These are phyloP conservation scores for Oscheius sp. DNA, from an alignment of 2,888 invertebrate genomes.

Conservation along the genomic window DNA sequence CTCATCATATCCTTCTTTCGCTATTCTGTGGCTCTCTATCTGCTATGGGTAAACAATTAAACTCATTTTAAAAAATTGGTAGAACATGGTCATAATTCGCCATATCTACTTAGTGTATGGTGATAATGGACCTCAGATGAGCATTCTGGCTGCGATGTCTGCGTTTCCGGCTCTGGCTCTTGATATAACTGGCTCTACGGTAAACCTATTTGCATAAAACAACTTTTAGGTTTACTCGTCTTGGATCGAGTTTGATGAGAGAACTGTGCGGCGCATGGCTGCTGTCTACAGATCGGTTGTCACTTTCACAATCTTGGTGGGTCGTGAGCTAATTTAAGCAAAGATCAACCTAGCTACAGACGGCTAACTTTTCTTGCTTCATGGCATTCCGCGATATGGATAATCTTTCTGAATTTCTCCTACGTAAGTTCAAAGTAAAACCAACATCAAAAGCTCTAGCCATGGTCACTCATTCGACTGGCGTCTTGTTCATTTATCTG, in stretches of 20 bases:
- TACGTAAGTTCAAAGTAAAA: neutral
- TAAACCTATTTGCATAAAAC: neutral
- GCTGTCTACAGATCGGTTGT: neutral
- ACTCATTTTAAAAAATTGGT: too few species aligned
- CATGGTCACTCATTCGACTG: neutral
- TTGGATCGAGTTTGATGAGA: neutral
- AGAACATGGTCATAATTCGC: too few species aligned
- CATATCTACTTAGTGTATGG: too few species aligned
- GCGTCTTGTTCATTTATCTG: neutral
- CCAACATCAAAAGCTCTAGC: too few species aligned
- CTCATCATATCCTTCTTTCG: too few species aligned
- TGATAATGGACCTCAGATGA: neutral
- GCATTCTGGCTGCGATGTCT: neutral
- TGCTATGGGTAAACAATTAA: too few species aligned
- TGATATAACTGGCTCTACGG: neutral
- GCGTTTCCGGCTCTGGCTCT: neutral
- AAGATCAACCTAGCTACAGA: too few species aligned
- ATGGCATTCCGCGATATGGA: neutral
- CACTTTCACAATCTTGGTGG: neutral
- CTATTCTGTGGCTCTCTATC: too few species aligned
- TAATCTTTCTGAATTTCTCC: neutral
- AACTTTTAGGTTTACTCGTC: too few species aligned
- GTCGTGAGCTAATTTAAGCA: too few species aligned
- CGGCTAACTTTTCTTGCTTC: neutral
- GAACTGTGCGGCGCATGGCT: neutral